Evolutionary conservation across 2,113 vertebrate species (phyloP).

Genomic region (Lophura nycthemera): DNA sequence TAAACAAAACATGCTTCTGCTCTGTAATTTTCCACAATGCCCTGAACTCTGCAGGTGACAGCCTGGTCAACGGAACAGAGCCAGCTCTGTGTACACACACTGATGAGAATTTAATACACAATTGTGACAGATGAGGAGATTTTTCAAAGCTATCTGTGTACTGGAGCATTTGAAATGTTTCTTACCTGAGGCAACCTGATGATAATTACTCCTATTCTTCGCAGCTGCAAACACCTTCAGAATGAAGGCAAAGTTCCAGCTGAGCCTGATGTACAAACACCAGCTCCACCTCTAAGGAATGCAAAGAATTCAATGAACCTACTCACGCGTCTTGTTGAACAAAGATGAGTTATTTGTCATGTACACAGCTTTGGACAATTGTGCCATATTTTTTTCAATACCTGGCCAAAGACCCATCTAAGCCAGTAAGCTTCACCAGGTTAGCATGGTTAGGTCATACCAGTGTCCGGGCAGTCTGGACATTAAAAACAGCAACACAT

Average conservation of each 20-base stretch:
- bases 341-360: not conserved
- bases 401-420: not conserved
- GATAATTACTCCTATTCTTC: slow-evolving; percentile 18
- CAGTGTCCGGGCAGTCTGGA: not conserved
- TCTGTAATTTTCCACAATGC: not conserved
- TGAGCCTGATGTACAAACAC: slow-evolving; percentile 14
- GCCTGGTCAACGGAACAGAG: not conserved
- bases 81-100: not conserved
- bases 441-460: not conserved
- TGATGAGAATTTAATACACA: not conserved
- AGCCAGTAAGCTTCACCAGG: not conserved
- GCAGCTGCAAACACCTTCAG: slow-evolving; percentile 22
- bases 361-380: not conserved
- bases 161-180: slow-evolving; percentile 37
- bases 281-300: not conserved
- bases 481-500: not conserved
- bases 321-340: not conserved
- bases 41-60: slow-evolving; percentile 41
- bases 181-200: slow-evolving; percentile 50
- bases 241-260: slow-evolving; percentile 36
- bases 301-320: not conserved
- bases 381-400: not conserved
- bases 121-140: slow-evolving; percentile 5
- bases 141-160: slow-evolving; percentile 31
- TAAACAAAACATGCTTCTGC: slow-evolving; percentile 25